These are phyloP conservation scores for Probosciger aterrimus DNA, from an alignment of 2,113 vertebrate genomes.

Conservation along the genomic window DNA sequence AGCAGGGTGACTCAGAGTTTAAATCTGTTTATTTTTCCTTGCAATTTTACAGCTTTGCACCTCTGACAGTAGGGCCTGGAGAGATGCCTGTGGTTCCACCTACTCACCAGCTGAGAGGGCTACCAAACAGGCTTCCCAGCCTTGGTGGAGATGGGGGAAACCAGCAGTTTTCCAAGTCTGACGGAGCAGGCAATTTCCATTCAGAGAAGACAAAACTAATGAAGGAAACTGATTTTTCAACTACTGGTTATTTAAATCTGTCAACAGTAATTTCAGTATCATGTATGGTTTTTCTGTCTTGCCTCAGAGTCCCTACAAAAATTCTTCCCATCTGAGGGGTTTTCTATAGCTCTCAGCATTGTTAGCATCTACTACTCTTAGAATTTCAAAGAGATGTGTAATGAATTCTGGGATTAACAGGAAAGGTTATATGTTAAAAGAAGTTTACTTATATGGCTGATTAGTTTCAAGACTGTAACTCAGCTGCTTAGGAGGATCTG, in stretches of 20 bases:
- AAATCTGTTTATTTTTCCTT: slow-evolving; percentile 49
- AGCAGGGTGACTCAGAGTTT: slow-evolving; percentile 55
- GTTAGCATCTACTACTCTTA: neutral
- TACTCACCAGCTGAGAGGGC: neutral
- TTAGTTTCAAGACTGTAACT: slow-evolving; percentile 34
- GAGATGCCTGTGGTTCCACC: slow-evolving; percentile 25
- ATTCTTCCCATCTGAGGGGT: neutral
- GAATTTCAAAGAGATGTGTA: neutral
- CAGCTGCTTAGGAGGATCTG: slow-evolving; percentile 52
- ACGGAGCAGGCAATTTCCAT: slow-evolving; percentile 47
- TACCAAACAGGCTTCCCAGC: neutral
- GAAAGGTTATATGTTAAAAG: neutral
- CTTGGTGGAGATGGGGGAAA: neutral
- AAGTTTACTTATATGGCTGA: neutral
- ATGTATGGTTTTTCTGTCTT: neutral
- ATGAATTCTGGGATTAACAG: neutral
- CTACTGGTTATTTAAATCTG: neutral
- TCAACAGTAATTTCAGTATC: neutral
- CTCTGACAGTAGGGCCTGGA: slow-evolving; percentile 45
- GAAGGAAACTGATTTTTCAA: slow-evolving; percentile 8
- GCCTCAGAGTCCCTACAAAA: neutral
- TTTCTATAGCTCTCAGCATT: neutral
- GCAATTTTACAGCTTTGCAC: slow-evolving; percentile 44
- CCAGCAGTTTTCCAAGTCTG: slow-evolving; percentile 17
- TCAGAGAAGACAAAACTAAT: slow-evolving; percentile 63